Conservation (phyloP, 2,113 vertebrate species). For the Martes martes region DNA sequence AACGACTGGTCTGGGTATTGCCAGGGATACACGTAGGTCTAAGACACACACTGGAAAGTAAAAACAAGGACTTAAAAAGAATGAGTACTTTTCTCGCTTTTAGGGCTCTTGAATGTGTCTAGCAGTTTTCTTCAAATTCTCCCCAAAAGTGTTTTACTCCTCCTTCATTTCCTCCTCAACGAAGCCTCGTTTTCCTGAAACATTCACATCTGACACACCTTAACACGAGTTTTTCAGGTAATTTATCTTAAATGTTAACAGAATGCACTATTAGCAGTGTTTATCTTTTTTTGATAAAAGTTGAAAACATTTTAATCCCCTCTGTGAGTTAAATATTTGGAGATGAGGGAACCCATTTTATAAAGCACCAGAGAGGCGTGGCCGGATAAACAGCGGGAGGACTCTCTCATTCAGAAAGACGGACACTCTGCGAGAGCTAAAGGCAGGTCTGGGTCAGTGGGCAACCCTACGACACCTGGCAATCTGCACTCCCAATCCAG, state of each 20-base stretch:
- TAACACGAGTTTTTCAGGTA: background rate
- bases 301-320: background rate
- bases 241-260: background rate
- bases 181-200: background rate
- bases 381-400: background rate
- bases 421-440: no score
- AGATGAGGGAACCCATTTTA: background rate
- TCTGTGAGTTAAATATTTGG: background rate
- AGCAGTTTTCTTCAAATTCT: background rate
- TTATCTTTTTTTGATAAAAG: background rate
- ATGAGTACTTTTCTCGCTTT: background rate
- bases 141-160: background rate
- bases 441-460: background rate
- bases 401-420: background rate
- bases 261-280: background rate
- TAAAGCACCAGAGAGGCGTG: background rate
- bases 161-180: background rate
- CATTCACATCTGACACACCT: background rate
- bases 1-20: background rate
- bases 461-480: accelerated
- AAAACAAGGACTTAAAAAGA: background rate
- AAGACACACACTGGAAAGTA: background rate
- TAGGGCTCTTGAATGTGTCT: background rate
- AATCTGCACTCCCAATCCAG: background rate
- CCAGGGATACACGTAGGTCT: background rate